Conservation (phyloP, 2,888 invertebrate species). For the Folsomia manolachei region DNA sequence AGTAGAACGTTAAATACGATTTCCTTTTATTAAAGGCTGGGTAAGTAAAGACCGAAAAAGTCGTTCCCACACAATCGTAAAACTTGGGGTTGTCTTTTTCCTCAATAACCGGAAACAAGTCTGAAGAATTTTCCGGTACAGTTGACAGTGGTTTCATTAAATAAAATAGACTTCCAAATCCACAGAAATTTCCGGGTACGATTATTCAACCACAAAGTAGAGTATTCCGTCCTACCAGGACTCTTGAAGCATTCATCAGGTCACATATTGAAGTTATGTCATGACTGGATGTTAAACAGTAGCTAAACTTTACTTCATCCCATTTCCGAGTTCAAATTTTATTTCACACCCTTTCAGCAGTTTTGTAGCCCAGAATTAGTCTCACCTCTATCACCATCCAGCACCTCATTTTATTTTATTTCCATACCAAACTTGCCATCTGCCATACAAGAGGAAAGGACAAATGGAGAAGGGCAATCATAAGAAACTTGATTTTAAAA, state of each 20-base stretch:
- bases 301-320: neutral
- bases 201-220: no score
- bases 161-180: no score
- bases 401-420: neutral
- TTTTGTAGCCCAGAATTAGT: neutral
- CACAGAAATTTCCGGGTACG: no score
- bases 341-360: neutral
- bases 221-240: no score
- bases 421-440: neutral
- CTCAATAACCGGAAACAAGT: no score
- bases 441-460: no score
- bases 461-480: neutral
- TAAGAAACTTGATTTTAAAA: neutral
- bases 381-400: neutral
- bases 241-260: no score
- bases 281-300: neutral
- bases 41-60: neutral
- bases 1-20: no score
- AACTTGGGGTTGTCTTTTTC: neutral
- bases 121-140: no score
- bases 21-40: neutral
- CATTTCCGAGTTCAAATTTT: neutral
- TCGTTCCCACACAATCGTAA: neutral
- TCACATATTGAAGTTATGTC: neutral
- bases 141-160: no score